Conservation (phyloP, 2,888 invertebrate genomes). For the Vanessa cardui region DNA sequence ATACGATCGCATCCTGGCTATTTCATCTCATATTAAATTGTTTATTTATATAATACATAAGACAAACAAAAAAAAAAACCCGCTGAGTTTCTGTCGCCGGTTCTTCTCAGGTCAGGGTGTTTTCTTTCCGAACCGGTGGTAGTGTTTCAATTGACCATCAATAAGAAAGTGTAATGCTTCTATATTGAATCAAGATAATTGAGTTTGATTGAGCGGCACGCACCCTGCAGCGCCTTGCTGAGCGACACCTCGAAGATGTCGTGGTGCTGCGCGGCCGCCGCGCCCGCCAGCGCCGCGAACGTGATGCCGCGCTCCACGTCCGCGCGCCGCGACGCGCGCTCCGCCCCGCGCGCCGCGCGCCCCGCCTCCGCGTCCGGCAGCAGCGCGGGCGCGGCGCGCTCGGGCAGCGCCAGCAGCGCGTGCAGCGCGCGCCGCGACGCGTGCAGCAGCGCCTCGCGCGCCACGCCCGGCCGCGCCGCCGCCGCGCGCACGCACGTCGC, state of each 20-base stretch:
- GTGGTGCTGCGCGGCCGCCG: constrained; percentile 59
- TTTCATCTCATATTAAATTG: no score
- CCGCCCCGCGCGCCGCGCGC: constrained; percentile 65
- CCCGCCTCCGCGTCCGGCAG: constrained; percentile 75
- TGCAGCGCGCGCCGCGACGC: constrained; percentile 90
- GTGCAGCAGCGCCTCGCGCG: constrained; percentile 83
- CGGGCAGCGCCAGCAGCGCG: constrained; percentile 74
- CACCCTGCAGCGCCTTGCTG: constrained; percentile 92
- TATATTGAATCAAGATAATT: no score
- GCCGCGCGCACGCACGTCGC: constrained; percentile 90
- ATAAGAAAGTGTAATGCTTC: no score
- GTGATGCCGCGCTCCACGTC: constrained; percentile 70
- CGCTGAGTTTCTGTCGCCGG: no score
- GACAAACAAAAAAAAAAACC: no score
- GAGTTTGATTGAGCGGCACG: background rate
- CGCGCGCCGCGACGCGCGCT: constrained; percentile 44
- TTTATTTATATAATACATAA: no score
- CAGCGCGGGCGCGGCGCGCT: constrained; percentile 84
- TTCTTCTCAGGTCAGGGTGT: no score
- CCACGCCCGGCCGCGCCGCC: constrained; percentile 82
- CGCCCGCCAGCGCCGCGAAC: constrained; percentile 67
- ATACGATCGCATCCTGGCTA: no score
- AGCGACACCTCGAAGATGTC: constrained; percentile 98
- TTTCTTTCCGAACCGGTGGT: no score
- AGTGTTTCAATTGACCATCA: no score